A percentile compares a stretch with the other conserved stretches of the same genome.
Conservation (phyloP, 37 sponge, comb jelly and placozoan species). For the Theonella swinhoei region DNA sequence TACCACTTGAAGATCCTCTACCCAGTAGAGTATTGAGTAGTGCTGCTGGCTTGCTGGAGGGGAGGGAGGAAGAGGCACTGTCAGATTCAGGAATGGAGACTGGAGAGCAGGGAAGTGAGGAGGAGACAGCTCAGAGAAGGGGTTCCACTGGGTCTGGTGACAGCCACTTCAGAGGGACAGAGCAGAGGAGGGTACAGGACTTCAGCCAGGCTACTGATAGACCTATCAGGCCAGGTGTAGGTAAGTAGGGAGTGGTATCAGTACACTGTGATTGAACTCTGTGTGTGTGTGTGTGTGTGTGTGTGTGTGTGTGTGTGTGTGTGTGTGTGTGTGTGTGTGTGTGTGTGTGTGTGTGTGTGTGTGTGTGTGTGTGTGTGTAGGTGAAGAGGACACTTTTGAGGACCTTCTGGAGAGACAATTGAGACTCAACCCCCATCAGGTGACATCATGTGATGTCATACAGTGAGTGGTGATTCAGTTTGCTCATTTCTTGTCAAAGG, state of each 20-base stretch:
- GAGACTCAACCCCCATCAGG: not conserved
- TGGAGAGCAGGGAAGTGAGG: not conserved
- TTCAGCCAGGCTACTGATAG: too few species aligned
- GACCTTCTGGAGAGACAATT: slow-evolving; percentile 60
- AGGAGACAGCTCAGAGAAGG: too few species aligned
- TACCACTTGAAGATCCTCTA: too few species aligned
- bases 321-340: not conserved
- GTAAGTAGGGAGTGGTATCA: slow-evolving; percentile 21
- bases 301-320: not conserved
- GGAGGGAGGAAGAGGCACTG: not conserved
- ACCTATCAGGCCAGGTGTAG: slow-evolving; percentile 63
- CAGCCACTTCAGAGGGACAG: too few species aligned
- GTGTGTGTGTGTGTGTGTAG: not conserved
- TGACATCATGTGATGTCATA: too few species aligned
- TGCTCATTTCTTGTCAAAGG: not conserved
- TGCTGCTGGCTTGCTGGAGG: not conserved
- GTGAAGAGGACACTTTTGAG: slow-evolving; percentile 44
- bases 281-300: not conserved
- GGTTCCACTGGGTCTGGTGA: too few species aligned
- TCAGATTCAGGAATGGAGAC: not conserved
- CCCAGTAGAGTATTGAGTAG: too few species aligned
- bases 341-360: not conserved
- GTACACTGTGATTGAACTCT: too few species aligned
- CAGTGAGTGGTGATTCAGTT: too few species aligned
- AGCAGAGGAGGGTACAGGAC: too few species aligned